Evolutionary conservation across 2,797 vertebrate species (phyloP), one percentile per base, ranked within the genome.

Genomic region (Tarsius wallacei): DNA sequence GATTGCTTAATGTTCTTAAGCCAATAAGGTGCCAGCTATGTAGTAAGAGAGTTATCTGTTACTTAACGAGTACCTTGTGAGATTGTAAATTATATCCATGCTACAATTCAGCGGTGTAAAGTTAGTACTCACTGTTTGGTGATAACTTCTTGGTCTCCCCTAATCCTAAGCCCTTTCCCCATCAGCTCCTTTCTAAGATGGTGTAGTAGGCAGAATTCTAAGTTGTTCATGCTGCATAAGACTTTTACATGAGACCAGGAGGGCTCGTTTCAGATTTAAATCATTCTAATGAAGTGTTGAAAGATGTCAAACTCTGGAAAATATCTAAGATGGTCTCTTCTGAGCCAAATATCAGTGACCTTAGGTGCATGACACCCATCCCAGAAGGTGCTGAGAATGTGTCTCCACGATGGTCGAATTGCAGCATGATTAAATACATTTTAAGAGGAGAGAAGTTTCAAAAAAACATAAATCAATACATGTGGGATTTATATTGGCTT

Each of bases 21-120:
- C 24, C 68, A 55, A 42, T 14, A 26, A 42, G 57, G 16, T 16
- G 8, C 3, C 22, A 33, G 42, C 85, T 87, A 63, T 11, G 9
- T 5, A 4, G 28, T 8, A 11, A 47, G 15, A 49, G 22, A 87
- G 24, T 19, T 12, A 0, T 21, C 16, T 49, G 36, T 26, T 15
- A 28, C 13, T 26, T 53, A 87, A 28, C 7, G 2, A 33, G 17
- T 19, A 9, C 3, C 17, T 8, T 57, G 19, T 3, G 47, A 66
- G 63, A n/a, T 0, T 24, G 15, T 26, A 5, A 57, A 16, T 16
- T 9, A 2, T 11, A 42, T 5, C 17, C 51, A 2, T 2, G 4
- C 15, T 16, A 5, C 49, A 63, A 0, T 8, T 19, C 31, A 36
- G 22, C 1, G 6, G 17, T 28, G n/a, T 61, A 21, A 14, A 51